Evolutionary conservation across 1,140 invertebrate species (phyloP), one percentile per base, ranked within the genome.

Genomic region (Drosophila parvula): DNA sequence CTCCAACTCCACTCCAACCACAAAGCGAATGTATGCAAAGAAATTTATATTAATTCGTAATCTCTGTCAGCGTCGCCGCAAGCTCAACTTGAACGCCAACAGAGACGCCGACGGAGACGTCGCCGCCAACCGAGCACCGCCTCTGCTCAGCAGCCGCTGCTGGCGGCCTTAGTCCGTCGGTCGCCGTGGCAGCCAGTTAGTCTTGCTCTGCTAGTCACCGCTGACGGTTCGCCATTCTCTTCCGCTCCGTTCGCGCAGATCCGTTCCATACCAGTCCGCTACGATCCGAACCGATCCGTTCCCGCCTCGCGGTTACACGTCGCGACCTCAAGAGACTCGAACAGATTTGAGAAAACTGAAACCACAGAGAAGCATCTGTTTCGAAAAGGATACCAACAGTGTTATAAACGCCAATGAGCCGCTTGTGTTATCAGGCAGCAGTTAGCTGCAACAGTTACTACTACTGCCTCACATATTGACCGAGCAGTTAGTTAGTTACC

Each of bases 201-300:
- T 86, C 80, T 77, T 86, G 79, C 76, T 88, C 86, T 79, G 84
- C 76, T 83, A 86, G 83, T 86, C 81, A 75, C 69, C 65, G 81
- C 51, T 59, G 56, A 67, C 82, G 81, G 81, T 85, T 81, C 69
- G 74, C 59, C 73, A 62, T 27, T 50, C 67, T 69, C 73, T 68
- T 48, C 59, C 45, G 57, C 60, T 70, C 55, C 53, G 32, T 36
- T 64, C 48, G 48, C 58, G 36, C 47, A 51, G 44, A 44, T 44
- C 41, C 61, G 67, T 43, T 18, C 16, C 14, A 28, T n/a, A n/a
- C 45, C 28, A 16, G 16, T 10, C 10, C 48, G 50, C 16, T 8
- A 0, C 51, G 8, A 22, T 38, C 50, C 18, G 8, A 22, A 22
- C 50, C 18, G 16, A 36, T 36, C 51, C 18, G 32, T 53, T 53